Evolutionary conservation across 1,140 invertebrate species (phyloP).

Genomic region (Anthonomus grandis): DNA sequence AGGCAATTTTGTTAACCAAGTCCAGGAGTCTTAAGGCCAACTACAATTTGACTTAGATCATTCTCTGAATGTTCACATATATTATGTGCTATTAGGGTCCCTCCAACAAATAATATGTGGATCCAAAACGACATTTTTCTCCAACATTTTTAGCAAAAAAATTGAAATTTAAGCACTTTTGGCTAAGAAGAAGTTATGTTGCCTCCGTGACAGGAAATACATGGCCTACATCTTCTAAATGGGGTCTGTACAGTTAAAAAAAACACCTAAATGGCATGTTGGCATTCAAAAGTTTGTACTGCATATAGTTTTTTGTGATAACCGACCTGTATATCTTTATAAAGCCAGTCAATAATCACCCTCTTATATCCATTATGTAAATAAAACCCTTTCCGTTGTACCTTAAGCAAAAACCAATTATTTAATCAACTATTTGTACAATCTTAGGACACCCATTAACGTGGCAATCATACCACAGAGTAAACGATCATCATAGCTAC

Average conservation of each 20-base stretch:
- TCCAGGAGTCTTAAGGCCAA: too few species aligned
- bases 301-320: not conserved
- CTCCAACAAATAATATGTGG: too few species aligned
- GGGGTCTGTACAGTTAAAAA: conserved; percentile 48
- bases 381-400: too few species aligned
- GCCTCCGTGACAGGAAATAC: conserved; percentile 52
- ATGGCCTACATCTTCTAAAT: conserved; percentile 57
- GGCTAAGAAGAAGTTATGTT: conserved; percentile 56
- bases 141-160: conserved; percentile 55
- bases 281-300: not conserved
- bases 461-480: conserved; percentile 76
- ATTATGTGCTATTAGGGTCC: too few species aligned
- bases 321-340: too few species aligned
- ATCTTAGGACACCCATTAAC: conserved; percentile 70
- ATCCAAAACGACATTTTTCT: too few species aligned
- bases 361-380: too few species aligned
- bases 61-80: too few species aligned
- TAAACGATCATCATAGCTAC: conserved; percentile 69
- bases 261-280: conserved; percentile 31
- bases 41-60: too few species aligned
- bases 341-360: too few species aligned
- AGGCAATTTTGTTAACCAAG: too few species aligned
- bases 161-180: conserved; percentile 54
- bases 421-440: not conserved
- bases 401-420: not conserved